Evolutionary conservation across 35 echinoderm and acorn worm genomes (phyloP).

Genomic region (Strongylocentrotus purpuratus): DNA sequence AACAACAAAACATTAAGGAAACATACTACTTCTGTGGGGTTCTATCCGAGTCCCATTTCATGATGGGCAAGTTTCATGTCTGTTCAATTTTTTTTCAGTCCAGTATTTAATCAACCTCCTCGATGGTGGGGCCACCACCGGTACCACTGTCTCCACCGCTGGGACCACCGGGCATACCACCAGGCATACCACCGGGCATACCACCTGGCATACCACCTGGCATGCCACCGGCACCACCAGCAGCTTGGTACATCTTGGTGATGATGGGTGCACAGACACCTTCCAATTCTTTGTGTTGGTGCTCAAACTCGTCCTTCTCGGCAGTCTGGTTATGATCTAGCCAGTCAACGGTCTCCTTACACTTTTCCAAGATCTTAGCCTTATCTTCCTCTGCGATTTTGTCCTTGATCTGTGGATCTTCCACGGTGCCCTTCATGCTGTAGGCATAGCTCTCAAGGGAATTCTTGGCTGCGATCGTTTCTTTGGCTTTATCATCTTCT

Average conservation of each 20-base stretch:
- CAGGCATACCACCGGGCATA: slow-evolving; percentile 66
- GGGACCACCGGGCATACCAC: slow-evolving; percentile 49
- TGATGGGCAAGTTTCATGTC: neutral
- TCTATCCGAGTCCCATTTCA: neutral
- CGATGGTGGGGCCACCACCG: slow-evolving; percentile 76
- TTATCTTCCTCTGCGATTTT: slow-evolving; percentile 83
- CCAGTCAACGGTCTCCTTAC: slow-evolving; percentile 78
- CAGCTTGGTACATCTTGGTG: slow-evolving; percentile 81
- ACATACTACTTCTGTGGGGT: neutral
- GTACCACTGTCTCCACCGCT: slow-evolving; percentile 46
- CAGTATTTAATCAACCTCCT: slow-evolving; percentile 72
- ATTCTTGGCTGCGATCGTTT: slow-evolving; percentile 78
- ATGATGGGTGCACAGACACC: slow-evolving; percentile 80
- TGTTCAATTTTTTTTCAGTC: neutral
- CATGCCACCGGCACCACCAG: slow-evolving; percentile 82
- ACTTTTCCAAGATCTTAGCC: slow-evolving; percentile 68
- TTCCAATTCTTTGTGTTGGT: slow-evolving; percentile 91
- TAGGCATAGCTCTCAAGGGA: slow-evolving; percentile 88
- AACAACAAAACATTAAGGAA: neutral
- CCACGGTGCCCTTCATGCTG: slow-evolving; percentile 84
- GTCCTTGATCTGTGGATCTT: slow-evolving; percentile 87
- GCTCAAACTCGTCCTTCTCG: slow-evolving; percentile 93
- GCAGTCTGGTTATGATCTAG: slow-evolving; percentile 88
- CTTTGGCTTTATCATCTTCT: slow-evolving; percentile 74
- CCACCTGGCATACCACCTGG: slow-evolving; percentile 91